Evolutionary conservation across 2,113 vertebrate genomes (phyloP), one percentile per base, ranked within the genome.

Genomic region (Paedocypris sp.): DNA sequence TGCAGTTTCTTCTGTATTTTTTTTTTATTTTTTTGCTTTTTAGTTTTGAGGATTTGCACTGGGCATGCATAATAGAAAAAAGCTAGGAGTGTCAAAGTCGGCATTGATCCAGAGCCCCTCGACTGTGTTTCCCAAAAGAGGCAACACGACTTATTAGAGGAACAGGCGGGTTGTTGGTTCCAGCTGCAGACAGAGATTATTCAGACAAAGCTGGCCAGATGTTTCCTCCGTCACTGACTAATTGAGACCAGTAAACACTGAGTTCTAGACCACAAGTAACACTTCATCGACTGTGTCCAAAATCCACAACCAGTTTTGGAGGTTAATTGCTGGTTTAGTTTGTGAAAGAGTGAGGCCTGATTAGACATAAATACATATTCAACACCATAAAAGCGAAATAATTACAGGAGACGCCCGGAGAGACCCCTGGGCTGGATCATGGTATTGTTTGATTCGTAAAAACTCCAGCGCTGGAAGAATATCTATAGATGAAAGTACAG

Each of bases 151-250:
- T 86, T 83, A 87, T 86, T 85, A 86, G 76, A 71, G 77, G 77
- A 84, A 77, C 76, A 80, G 76, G 82, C 82, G 79, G 78, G 63
- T 69, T 79, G 77, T 73, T 80, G 75, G 76, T 74, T 76, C 81
- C 82, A 87, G 79, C 85, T 85, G 85, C 81, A 79, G 45, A 70
- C 70, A 79, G 77, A 85, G 78, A 86, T 85, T 84, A 82, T 79
- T 75, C 75, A 79, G 78, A 75, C 81, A 80, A 77, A 81, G 75
- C 77, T 74, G 79, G 80, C 83, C 85, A 87, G 84, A 80, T 86
- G 84, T 86, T 87, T 73, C 67, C 79, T 77, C 72, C 80, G 80
- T 84, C 76, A 72, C 75, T 79, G 77, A 82, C 79, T 86, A 83
- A 85, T 83, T 81, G 80, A 83, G 80, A 84, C 70, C 74, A 66